These are phyloP conservation scores for Hydrozoanthus gracilis DNA, from an alignment of 92 coral and sea anemone species.

Conservation along the genomic window DNA sequence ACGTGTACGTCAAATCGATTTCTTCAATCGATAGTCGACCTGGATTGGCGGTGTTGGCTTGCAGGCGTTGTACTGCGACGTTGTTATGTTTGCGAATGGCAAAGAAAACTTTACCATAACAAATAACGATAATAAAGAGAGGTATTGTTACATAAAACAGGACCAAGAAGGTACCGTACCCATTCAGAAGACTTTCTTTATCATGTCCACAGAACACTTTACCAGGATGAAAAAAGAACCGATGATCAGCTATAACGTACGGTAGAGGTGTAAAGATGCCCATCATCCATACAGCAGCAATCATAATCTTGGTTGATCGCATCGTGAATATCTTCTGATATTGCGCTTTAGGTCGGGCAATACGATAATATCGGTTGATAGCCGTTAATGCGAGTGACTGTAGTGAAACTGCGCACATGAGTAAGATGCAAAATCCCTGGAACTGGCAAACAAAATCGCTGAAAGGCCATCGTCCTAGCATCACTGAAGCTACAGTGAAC, in stretches of 20 bases:
- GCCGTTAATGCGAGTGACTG: no score
- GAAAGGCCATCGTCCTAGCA: not conserved
- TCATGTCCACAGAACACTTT: constrained; percentile 68
- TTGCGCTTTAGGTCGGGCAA: not conserved
- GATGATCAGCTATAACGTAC: constrained; percentile 40
- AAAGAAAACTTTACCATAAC: constrained; percentile 63
- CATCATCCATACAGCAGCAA: no score
- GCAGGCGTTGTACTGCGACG: not conserved
- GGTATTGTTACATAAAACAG: constrained; percentile 34
- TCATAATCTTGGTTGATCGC: no score
- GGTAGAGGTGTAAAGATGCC: no score
- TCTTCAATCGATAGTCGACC: constrained; percentile 65
- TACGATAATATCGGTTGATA: no score
- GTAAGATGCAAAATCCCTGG: constrained; percentile 63
- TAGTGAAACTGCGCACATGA: not conserved
- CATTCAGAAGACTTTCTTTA: not conserved
- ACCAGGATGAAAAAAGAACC: constrained; percentile 71
- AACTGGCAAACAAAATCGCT: constrained; percentile 59
- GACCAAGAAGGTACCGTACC: no score
- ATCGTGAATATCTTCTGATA: not conserved
- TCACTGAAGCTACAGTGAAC: no score
- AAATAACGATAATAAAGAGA: constrained; percentile 47
- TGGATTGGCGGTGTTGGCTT: not conserved
- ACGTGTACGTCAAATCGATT: constrained; percentile 58
- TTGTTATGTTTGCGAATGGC: constrained; percentile 66